Conservation (phyloP, 2,113 vertebrate species). For the Oncorhynchus masou region DNA sequence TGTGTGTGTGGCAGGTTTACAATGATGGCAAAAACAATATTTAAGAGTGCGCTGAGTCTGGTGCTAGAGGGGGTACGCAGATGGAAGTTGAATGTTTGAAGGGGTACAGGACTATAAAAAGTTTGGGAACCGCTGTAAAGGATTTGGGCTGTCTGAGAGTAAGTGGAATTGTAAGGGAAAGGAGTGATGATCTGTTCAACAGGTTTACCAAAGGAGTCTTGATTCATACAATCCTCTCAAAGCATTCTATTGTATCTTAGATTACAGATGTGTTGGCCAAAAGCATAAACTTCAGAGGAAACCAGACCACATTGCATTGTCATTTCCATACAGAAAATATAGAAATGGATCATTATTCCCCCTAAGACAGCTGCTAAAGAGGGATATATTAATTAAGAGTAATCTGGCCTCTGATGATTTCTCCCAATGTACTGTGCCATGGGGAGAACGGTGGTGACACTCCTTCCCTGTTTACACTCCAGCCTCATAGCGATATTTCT, state of each 20-base stretch:
- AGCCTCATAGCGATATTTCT: not conserved
- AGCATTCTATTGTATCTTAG: too few relatives aligned
- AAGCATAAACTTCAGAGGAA: not conserved
- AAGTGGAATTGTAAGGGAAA: not conserved
- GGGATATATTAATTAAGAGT: slow-evolving; percentile 24
- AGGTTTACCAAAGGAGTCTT: not conserved
- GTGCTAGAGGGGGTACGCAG: too few relatives aligned
- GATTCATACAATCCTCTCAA: not conserved
- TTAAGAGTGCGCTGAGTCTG: too few relatives aligned
- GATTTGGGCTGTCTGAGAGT: not conserved
- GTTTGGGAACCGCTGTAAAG: too few relatives aligned
- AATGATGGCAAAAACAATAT: too few relatives aligned
- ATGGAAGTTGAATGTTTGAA: too few relatives aligned
- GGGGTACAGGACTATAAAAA: too few relatives aligned
- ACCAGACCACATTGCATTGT: not conserved
- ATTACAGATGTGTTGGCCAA: not conserved
- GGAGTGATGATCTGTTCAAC: not conserved
- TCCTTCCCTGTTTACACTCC: not conserved
- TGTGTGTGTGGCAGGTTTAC: too few relatives aligned
- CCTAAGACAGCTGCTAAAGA: slow-evolving; percentile 27
- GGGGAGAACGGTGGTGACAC: not conserved
- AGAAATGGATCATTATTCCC: slow-evolving; percentile 18
- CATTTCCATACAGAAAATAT: slow-evolving; percentile 18
- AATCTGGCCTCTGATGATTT: slow-evolving; percentile 1
- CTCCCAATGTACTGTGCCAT: slow-evolving; percentile 19